Evolutionary conservation across 2,797 vertebrate species (phyloP).

Genomic region (Rachycentron canadum): DNA sequence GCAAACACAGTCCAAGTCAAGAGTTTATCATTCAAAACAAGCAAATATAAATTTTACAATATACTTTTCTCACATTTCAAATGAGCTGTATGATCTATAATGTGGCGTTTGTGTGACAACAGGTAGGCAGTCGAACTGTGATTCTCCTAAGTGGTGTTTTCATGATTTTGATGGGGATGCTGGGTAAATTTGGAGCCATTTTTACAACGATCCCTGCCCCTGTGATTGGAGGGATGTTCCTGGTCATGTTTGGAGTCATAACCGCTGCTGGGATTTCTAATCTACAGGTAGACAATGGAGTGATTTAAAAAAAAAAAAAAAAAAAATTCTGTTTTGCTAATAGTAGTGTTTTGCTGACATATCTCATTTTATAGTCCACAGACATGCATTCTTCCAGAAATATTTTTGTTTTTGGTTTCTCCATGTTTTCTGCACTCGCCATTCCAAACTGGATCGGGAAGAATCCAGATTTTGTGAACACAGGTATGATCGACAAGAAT

Average conservation of each 20-base stretch:
- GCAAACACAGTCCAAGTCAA: neutral
- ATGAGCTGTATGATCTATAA: rapidly evolving
- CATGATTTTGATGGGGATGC: slow-evolving; percentile 90
- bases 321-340: neutral
- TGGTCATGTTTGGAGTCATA: slow-evolving; percentile 95
- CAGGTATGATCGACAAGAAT: slow-evolving; percentile 81
- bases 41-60: neutral
- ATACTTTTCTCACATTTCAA: neutral
- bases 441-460: slow-evolving; percentile 92
- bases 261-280: slow-evolving; percentile 91
- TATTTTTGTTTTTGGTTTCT: slow-evolving; percentile 95
- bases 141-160: slow-evolving; percentile 87
- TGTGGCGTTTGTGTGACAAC: slow-evolving; percentile 29
- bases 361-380: slow-evolving; percentile 83
- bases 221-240: slow-evolving; percentile 93
- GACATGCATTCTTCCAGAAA: slow-evolving; percentile 97
- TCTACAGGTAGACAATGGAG: slow-evolving; percentile 87
- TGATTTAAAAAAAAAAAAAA: neutral
- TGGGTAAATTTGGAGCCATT: slow-evolving; percentile 92
- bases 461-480: slow-evolving; percentile 84
- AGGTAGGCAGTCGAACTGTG: slow-evolving; percentile 94
- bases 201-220: slow-evolving; percentile 93
- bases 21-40: neutral
- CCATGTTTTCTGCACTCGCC: slow-evolving; percentile 89
- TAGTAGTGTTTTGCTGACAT: neutral